Evolutionary conservation across 2,888 invertebrate genomes (phyloP), one percentile per base, ranked within the genome.

Genomic region (Dynastes tityus): DNA sequence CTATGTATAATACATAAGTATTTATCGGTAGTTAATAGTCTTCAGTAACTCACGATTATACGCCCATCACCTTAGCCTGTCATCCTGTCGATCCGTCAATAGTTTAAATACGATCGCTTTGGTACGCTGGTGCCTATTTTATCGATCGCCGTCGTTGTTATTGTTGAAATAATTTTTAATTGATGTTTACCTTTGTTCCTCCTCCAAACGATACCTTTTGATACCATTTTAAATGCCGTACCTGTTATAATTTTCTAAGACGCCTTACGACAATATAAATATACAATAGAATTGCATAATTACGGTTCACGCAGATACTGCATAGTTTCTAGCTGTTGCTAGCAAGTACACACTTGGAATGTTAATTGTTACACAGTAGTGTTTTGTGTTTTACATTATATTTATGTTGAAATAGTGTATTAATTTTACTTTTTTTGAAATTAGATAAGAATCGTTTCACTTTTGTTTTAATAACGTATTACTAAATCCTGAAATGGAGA

Each of bases 101-200:
- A 2, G 6, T 49, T 45, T 32, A 64, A 64, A 13, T 37, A 37
- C 37, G 32, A 37, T 64, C 32, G 40, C n/a, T 64, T 64, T 64
- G 13, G 64, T 37, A 40, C 13, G 32, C 32, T 64, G n/a, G 37
- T 64, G n/a, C 40, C 67, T 9, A 67, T 45, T 22, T 22, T 45
- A 45, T 49, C 16, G 49, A 49, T 67, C 45, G 49, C 22, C 49
- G 67, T 49, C 45, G 67, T 63, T 67, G 49, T 49, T 16, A 67
- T 49, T 67, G 67, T 49, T 49, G 45, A 8, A 67, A 67, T 67
- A 67, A 67, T 67, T 67, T 67, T 67, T 67, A 67, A 67, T 67
- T 67, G 67, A 49, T 67, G 67, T 67, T 67, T 67, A 67, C 67
- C 32, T 67, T 67, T 67, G 67, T 67, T 67, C 67, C 16, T 27